These are phyloP conservation scores for Vireo griseus DNA, from an alignment of 2,797 vertebrate species.

Conservation along the genomic window DNA sequence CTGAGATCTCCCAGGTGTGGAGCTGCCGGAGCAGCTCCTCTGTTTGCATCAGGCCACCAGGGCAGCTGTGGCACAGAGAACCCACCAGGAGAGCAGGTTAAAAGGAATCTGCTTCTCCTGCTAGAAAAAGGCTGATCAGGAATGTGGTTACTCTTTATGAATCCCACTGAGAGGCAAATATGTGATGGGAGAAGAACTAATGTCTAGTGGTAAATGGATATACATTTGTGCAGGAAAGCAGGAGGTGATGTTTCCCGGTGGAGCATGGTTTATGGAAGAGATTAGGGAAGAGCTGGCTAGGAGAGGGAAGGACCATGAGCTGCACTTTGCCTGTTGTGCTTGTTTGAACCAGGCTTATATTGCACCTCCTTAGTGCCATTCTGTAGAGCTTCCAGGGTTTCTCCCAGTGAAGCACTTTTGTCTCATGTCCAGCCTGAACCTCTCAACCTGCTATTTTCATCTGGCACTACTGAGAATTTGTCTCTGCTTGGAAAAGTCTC, in stretches of 20 bases:
- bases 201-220: accelerated
- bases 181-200: background rate
- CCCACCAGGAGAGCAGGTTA: background rate
- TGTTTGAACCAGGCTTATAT: background rate
- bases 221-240: background rate
- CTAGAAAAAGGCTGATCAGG: background rate
- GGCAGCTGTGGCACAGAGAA: background rate
- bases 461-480: background rate
- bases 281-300: background rate
- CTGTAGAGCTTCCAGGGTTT: background rate
- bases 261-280: background rate
- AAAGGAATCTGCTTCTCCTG: background rate
- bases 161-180: background rate
- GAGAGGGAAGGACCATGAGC: background rate
- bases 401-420: background rate
- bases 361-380: accelerated
- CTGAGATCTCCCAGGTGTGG: background rate
- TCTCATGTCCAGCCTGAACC: background rate
- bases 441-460: background rate
- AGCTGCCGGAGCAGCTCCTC: background rate
- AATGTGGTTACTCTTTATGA: background rate
- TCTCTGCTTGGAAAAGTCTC: background rate
- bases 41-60: accelerated
- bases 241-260: background rate
- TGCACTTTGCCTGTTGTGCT: background rate